Percentiles rank a stretch among this genome's conserved stretches.
These are phyloP conservation scores for Hyperoplus immaculatus DNA, from an alignment of 2,797 vertebrate species.

Conservation along the genomic window DNA sequence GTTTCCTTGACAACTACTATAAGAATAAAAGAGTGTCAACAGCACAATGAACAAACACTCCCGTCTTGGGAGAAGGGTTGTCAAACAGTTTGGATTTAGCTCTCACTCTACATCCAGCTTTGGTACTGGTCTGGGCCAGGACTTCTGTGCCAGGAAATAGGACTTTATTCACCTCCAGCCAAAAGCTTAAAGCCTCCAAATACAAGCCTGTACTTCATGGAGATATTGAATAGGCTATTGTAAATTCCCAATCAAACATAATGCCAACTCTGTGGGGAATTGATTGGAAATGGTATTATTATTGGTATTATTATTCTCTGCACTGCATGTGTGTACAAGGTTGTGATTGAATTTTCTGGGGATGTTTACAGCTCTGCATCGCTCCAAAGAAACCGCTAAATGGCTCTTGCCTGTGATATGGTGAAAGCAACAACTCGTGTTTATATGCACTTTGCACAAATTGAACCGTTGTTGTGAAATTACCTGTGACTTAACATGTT, in stretches of 20 bases:
- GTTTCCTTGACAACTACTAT: constrained; percentile 7
- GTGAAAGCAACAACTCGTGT: constrained; percentile 5
- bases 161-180: constrained; percentile 45
- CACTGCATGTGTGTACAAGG: constrained; percentile 14
- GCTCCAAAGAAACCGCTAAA: constrained; percentile 18
- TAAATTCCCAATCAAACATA: constrained; percentile 68
- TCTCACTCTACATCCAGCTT: constrained; percentile 32
- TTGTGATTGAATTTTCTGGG: constrained; percentile 41
- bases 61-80: neutral
- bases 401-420: constrained; percentile 14
- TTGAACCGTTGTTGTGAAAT: constrained; percentile 47
- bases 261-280: constrained; percentile 49
- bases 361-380: constrained; percentile 30
- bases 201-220: constrained; percentile 47
- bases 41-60: neutral
- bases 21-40: constrained; percentile 20
- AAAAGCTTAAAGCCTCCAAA: constrained; percentile 59
- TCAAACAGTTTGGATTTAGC: constrained; percentile 30
- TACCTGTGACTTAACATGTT: constrained; percentile 53
- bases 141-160: constrained; percentile 40
- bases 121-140: constrained; percentile 5
- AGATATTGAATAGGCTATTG: constrained; percentile 47
- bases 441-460: constrained; percentile 44
- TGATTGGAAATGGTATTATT: constrained; percentile 16
- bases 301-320: neutral